phyloP scores from a whole-genome alignment of 2,797 vertebrate species.

The Crenichthys baileyi region DNA sequence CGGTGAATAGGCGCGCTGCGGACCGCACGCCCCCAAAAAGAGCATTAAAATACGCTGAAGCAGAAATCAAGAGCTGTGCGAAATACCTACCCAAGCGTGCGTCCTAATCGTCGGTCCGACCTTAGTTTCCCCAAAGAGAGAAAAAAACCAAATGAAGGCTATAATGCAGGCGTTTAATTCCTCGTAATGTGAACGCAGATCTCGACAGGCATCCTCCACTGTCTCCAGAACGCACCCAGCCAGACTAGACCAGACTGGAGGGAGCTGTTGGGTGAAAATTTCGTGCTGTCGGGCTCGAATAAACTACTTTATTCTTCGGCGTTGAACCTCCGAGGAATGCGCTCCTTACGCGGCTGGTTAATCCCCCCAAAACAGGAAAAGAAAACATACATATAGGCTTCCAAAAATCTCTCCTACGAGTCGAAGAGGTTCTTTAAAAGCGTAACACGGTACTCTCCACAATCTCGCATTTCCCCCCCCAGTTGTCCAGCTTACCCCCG shows the following conservation, averaged over 20 bases:
- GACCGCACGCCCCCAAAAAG: conserved; percentile 33
- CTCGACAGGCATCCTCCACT: conserved; percentile 69
- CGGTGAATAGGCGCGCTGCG: conserved; percentile 47
- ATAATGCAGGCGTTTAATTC: conserved; percentile 67
- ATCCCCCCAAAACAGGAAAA: conserved; percentile 65
- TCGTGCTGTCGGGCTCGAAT: conserved; percentile 69
- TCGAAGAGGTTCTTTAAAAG: conserved; percentile 74
- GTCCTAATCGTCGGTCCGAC: conserved; percentile 42
- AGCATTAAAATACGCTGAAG: conserved; percentile 8
- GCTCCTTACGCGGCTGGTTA: conserved; percentile 59
- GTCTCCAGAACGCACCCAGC: conserved; percentile 63
- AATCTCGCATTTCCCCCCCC: conserved; percentile 73
- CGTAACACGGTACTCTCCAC: conserved; percentile 78
- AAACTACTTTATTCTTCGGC: conserved; percentile 73
- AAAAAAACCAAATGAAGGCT: conserved; percentile 30
- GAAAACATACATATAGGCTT: conserved; percentile 39
- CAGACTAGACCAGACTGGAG: conserved; percentile 32
- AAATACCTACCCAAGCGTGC: conserved; percentile 66
- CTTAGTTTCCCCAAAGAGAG: conserved; percentile 43
- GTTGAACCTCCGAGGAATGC: conserved; percentile 70
- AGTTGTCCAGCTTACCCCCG: conserved; percentile 76
- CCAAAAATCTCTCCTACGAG: conserved; percentile 71
- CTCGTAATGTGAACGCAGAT: conserved; percentile 59
- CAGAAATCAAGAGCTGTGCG: conserved; percentile 30
- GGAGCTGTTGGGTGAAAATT: conserved; percentile 57